phyloP scores from a whole-genome alignment of 35 echinoderm and acorn worm species.

The Hemicentrotus pulcherrimus region DNA sequence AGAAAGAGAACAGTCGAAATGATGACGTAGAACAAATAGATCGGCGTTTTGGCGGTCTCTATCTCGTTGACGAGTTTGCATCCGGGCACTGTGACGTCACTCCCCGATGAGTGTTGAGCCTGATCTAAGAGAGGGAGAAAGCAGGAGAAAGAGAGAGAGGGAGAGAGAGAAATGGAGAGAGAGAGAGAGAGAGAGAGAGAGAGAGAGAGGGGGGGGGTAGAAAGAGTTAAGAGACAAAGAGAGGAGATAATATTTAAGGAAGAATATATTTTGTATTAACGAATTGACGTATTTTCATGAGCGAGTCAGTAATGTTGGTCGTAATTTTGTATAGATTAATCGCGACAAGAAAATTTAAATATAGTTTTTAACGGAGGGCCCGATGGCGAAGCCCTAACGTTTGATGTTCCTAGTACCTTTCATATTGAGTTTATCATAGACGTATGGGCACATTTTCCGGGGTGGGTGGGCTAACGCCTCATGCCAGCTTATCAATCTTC shows the following conservation, averaged over 20 bases:
- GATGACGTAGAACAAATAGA: not conserved
- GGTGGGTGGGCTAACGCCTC: no score
- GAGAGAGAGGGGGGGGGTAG: not conserved
- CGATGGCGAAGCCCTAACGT: no score
- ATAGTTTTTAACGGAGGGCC: no score
- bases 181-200: not conserved
- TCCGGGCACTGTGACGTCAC: not conserved
- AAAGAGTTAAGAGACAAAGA: not conserved
- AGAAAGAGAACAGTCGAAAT: not conserved
- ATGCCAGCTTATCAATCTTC: no score
- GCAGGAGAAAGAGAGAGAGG: not conserved
- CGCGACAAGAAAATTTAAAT: no score
- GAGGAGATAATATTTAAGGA: not conserved
- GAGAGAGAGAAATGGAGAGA: not conserved
- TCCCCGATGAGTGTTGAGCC: not conserved
- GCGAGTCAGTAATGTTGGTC: no score
- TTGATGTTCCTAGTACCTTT: no score
- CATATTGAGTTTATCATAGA: no score
- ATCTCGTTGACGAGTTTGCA: not conserved
- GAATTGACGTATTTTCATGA: no score
- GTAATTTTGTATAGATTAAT: no score
- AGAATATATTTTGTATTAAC: no score
- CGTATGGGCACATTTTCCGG: no score
- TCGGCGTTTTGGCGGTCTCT: not conserved
- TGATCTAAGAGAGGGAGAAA: not conserved